Percentiles rank a stretch among this genome's conserved stretches.
Conservation (phyloP, 2,888 invertebrate species). For the Diaprepes abbreviatus region DNA sequence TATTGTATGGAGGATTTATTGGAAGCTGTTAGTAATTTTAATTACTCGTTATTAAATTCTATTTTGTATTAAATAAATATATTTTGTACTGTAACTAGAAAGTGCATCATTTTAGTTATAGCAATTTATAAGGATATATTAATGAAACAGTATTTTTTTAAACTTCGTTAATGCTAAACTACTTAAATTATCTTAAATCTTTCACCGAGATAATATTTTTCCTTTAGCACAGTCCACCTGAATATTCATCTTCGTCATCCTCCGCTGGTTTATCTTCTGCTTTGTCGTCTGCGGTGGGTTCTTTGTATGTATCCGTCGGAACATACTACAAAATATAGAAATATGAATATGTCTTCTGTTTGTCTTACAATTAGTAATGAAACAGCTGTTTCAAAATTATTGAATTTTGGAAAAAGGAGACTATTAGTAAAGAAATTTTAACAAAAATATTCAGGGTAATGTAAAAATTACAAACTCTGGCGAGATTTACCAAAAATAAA, state of each 20-base stretch:
- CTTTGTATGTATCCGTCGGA: slow-evolving; percentile 22
- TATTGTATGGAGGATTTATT: too few relatives aligned
- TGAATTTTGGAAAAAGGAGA: too few relatives aligned
- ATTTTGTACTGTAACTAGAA: background rate
- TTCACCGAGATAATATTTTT: background rate
- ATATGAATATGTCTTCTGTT: background rate
- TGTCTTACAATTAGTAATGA: too few relatives aligned
- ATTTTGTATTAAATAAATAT: background rate
- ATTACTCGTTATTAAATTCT: too few relatives aligned
- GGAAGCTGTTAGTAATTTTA: too few relatives aligned
- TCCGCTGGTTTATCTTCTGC: slow-evolving; percentile 24
- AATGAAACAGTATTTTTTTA: background rate
- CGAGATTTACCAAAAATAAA: too few relatives aligned
- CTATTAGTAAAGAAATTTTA: too few relatives aligned
- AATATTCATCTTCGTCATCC: slow-evolving; percentile 57
- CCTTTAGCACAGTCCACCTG: slow-evolving; percentile 59
- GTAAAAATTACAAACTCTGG: too few relatives aligned
- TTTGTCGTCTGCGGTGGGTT: slow-evolving; percentile 48
- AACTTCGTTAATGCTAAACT: background rate
- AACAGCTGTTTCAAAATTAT: too few relatives aligned
- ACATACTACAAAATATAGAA: slow-evolving; percentile 20
- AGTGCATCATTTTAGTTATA: background rate
- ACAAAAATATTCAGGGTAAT: too few relatives aligned
- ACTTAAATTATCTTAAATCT: background rate
- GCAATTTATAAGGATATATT: background rate